Evolutionary conservation across 2,888 invertebrate genomes (phyloP).

Genomic region (Bedellia somnulentella): DNA sequence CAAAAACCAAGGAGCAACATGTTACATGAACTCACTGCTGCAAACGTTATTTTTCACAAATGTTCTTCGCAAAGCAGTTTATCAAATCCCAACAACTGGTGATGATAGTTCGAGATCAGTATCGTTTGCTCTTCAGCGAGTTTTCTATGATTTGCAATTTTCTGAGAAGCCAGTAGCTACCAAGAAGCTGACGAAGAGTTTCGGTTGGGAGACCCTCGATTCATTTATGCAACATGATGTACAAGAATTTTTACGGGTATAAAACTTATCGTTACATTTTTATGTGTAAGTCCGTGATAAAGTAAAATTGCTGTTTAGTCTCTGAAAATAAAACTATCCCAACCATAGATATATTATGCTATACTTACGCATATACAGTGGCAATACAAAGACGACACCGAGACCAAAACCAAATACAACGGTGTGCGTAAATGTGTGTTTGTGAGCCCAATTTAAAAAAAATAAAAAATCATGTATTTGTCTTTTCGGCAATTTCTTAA

Average conservation of each 20-base stretch:
- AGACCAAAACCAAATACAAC: too few species aligned
- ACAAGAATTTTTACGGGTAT: slow-evolving; percentile 80
- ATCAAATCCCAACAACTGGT: slow-evolving; percentile 97
- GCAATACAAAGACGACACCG: too few species aligned
- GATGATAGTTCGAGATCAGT: slow-evolving; percentile 87
- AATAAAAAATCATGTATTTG: too few species aligned
- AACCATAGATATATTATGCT: too few species aligned
- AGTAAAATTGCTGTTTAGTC: too few species aligned
- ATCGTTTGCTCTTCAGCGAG: slow-evolving; percentile 93
- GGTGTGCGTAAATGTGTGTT: too few species aligned
- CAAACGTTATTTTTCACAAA: slow-evolving; percentile 99
- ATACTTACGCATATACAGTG: too few species aligned
- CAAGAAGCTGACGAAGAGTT: slow-evolving; percentile 97
- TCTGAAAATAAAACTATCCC: too few species aligned
- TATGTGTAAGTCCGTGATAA: too few species aligned
- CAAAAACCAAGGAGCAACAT: slow-evolving; percentile 99
- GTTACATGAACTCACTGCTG: slow-evolving; percentile 98
- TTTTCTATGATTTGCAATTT: slow-evolving; percentile 97
- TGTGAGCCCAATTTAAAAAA: too few species aligned
- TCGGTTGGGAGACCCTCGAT: slow-evolving; percentile 99
- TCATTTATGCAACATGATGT: slow-evolving; percentile 99
- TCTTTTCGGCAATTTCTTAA: too few species aligned
- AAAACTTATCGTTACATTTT: too few species aligned
- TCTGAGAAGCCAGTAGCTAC: slow-evolving; percentile 97
- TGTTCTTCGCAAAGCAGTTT: slow-evolving; percentile 86